Evolutionary conservation across 2,888 invertebrate genomes (phyloP).

Genomic region (Odontomyia ornata): DNA sequence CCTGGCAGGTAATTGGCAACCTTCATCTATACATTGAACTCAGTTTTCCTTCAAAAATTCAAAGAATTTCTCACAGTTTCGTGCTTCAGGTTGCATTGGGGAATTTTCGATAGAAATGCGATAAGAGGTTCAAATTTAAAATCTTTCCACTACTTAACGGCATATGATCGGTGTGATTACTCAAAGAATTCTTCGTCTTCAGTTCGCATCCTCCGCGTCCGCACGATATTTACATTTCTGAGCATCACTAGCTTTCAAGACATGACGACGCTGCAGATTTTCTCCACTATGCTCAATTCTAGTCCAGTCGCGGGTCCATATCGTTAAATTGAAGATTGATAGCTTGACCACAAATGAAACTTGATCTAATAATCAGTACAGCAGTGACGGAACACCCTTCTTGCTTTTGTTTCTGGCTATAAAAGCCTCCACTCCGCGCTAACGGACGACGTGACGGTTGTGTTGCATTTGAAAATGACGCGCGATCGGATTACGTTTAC

Average conservation of each 20-base stretch:
- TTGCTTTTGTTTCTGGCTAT: not conserved
- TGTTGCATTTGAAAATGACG: not conserved
- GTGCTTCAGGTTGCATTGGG: no score
- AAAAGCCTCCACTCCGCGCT: not conserved
- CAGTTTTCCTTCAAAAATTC: no score
- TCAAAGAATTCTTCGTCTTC: no score
- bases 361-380: constrained; percentile 12
- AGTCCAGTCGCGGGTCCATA: not conserved
- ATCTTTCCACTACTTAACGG: no score
- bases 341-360: constrained; percentile 20
- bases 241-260: not conserved
- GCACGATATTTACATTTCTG: no score
- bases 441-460: not conserved
- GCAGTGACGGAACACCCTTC: not conserved
- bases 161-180: no score
- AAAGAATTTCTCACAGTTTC: no score
- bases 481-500: constrained; percentile 28
- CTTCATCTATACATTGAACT: no score
- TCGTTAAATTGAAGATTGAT: constrained; percentile 33
- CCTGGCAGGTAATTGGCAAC: no score
- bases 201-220: no score
- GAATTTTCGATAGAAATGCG: no score
- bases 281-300: not conserved
- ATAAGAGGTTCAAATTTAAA: no score
- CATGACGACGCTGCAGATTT: not conserved